These are phyloP conservation scores for Gordius sp. DNA, from an alignment of 2,888 invertebrate species.

Conservation along the genomic window DNA sequence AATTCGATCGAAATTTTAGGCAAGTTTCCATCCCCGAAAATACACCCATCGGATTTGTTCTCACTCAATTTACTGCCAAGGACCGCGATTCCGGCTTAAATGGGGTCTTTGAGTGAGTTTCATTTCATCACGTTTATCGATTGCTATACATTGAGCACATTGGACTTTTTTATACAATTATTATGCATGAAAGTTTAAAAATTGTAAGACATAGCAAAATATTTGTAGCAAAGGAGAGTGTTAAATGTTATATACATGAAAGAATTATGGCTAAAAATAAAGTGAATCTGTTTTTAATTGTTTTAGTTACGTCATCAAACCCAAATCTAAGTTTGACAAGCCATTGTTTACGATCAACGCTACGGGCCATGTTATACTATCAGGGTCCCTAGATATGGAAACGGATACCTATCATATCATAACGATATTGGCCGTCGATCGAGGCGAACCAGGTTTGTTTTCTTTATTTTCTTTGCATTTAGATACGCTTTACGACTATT, in stretches of 20 bases:
- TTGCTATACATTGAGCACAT: too few relatives aligned
- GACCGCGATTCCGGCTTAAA: constrained; percentile 74
- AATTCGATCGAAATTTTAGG: constrained; percentile 69
- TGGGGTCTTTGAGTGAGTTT: constrained; percentile 22
- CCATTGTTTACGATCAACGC: constrained; percentile 31
- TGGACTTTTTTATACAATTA: too few relatives aligned
- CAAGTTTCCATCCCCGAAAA: constrained; percentile 71
- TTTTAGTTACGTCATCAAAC: constrained; percentile 8
- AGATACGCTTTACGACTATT: too few relatives aligned
- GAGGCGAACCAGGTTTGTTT: constrained; percentile 32
- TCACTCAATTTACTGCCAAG: constrained; percentile 74
- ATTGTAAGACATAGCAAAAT: too few relatives aligned
- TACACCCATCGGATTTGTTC: constrained; percentile 57
- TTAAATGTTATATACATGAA: background rate
- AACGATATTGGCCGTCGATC: constrained; percentile 75
- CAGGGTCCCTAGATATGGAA: constrained; percentile 65
- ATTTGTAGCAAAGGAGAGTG: too few relatives aligned
- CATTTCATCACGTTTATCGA: too few relatives aligned
- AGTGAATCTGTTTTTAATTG: too few relatives aligned
- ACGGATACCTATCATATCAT: constrained; percentile 81
- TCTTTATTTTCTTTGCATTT: too few relatives aligned
- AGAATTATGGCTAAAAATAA: too few relatives aligned
- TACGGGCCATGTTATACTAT: constrained; percentile 34
- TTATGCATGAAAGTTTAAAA: too few relatives aligned
- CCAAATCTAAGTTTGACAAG: constrained; percentile 52